Conservation (phyloP, 1,140 invertebrate species). For the Diprion similis region DNA sequence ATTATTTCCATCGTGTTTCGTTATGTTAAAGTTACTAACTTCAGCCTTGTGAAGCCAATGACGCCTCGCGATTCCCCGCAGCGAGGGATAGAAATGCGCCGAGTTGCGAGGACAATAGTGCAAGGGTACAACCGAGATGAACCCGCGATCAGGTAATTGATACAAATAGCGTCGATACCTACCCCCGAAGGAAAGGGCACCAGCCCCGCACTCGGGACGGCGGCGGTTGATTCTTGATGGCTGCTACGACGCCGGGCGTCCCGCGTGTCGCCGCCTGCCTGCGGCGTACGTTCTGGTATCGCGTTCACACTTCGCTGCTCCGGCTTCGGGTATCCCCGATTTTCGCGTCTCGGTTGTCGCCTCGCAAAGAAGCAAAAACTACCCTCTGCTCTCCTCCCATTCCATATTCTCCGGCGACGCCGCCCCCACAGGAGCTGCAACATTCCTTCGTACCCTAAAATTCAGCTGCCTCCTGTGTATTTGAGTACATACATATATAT, state of each 20-base stretch:
- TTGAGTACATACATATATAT: too few relatives aligned
- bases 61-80: not conserved
- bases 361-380: constrained; percentile 17
- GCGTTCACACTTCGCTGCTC: constrained; percentile 49
- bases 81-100: not conserved
- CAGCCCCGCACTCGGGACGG: constrained; percentile 35
- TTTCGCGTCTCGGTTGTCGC: constrained; percentile 19
- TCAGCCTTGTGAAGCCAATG: not conserved
- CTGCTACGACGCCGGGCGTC: constrained; percentile 39
- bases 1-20: not conserved
- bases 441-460: not conserved
- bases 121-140: not conserved
- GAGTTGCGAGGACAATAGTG: not conserved
- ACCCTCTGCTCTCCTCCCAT: not conserved
- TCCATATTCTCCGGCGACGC: too few relatives aligned
- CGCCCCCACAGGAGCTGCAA: not conserved
- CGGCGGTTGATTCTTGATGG: constrained; percentile 38
- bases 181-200: constrained; percentile 26
- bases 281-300: constrained; percentile 40
- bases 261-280: constrained; percentile 27
- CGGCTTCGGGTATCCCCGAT: constrained; percentile 37
- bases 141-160: constrained; percentile 40
- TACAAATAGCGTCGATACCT: constrained; percentile 44
- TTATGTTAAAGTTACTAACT: not conserved
- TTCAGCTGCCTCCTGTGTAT: too few relatives aligned